Percentiles rank a stretch among this genome's conserved stretches.
phyloP scores from a whole-genome alignment of 2,888 invertebrate genomes.

The Cordilura impudica region DNA sequence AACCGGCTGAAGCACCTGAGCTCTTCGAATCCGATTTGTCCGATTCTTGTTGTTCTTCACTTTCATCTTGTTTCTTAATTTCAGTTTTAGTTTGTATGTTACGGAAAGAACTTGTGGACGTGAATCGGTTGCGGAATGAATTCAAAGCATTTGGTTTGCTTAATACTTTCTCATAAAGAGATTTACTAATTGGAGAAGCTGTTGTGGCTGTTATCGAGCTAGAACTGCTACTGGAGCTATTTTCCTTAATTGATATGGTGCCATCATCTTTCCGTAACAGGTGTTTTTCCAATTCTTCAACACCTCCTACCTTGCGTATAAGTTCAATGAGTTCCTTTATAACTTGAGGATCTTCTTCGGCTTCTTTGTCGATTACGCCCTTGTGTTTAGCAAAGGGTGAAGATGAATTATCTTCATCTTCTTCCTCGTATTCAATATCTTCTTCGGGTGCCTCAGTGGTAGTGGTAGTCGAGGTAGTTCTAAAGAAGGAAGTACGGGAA shows the following conservation, averaged over 20 bases:
- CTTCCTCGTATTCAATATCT: slow-evolving; percentile 79
- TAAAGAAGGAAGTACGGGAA: slow-evolving; percentile 74
- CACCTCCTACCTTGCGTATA: slow-evolving; percentile 92
- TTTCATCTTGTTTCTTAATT: slow-evolving; percentile 48
- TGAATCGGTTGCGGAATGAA: slow-evolving; percentile 74
- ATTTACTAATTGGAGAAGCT: slow-evolving; percentile 85
- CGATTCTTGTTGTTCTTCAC: slow-evolving; percentile 43
- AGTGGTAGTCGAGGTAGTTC: slow-evolving; percentile 77
- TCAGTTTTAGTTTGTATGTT: slow-evolving; percentile 50
- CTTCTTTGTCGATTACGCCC: slow-evolving; percentile 65
- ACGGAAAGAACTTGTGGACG: slow-evolving; percentile 65
- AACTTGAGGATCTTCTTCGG: slow-evolving; percentile 80
- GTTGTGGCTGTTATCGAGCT: slow-evolving; percentile 77
- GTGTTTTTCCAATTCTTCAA: slow-evolving; percentile 91
- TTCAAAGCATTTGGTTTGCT: slow-evolving; percentile 75
- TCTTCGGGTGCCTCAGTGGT: slow-evolving; percentile 77
- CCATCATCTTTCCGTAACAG: slow-evolving; percentile 80
- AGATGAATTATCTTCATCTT: slow-evolving; percentile 69
- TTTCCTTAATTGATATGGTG: slow-evolving; percentile 78
- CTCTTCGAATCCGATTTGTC: slow-evolving; percentile 26
- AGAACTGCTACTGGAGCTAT: slow-evolving; percentile 69
- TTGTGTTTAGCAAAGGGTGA: slow-evolving; percentile 46
- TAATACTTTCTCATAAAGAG: slow-evolving; percentile 87
- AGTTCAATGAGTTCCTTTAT: slow-evolving; percentile 90
- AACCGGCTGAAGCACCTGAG: slow-evolving; percentile 65